Evolutionary conservation across 2,888 invertebrate genomes (phyloP), one percentile per base, ranked within the genome.

Genomic region (Pyrgus malvae): DNA sequence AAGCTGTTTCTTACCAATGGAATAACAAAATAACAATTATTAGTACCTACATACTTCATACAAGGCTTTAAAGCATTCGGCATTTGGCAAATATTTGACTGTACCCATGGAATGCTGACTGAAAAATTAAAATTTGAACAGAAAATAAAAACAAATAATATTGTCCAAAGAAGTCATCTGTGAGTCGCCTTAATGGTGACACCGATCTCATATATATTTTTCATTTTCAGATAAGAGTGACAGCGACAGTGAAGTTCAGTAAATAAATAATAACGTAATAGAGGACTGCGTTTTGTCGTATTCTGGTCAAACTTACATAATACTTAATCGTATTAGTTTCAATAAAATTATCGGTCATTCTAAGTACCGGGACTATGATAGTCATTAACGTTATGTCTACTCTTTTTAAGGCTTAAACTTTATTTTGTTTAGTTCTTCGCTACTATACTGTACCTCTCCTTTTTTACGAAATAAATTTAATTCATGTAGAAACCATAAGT

Each of bases 241-340:
- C 93, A 97, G 96, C 91, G 96, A 97, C 92, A 97, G 96, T 90
- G 96, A 97, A 92, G 96, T 96, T 91, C 96, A 96, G 92, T 96
- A 94, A 93, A 74, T 48, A 46, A 53, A 54, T 54, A 33, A 40
- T 27, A 41, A 25, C 25, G 12, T 65, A 69, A 66, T 58, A 63
- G 66, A 68, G 76, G 74, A 78, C 78, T 78, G 78, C 80, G 78
- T 79, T 78, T 76, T 78, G 80, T 83, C 83, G 78, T 82, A 88
- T 90, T 90, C 90, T 90, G 90, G 90, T 90, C 90, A 90, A 88
- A 80, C 80, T 86, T 84, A 84, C 81, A 78, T 88, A 83, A 85
- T 87, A 82, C 78, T 72, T 63, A 68, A 66, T 74, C 74, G 72
- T 77, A 80, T 77, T 86, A 83, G 80, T 77, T 79, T 78, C 75